Percentiles rank a stretch among this genome's conserved stretches.
Conservation (phyloP, 2,888 invertebrate genomes). For the Drosophila nr. fundita region DNA sequence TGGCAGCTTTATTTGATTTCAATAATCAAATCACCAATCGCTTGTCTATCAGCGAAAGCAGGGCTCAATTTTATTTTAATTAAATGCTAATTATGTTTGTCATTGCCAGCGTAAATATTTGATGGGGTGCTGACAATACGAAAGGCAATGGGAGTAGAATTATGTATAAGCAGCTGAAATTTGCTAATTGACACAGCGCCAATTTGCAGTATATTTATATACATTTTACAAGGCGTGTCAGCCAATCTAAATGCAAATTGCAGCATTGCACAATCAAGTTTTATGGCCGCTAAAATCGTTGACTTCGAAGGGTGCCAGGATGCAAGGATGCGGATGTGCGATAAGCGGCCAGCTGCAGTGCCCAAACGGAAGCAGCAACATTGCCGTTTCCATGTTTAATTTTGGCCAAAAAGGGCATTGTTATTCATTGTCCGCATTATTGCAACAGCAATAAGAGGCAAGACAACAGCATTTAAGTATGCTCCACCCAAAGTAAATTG, state of each 20-base stretch:
- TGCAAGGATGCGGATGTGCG: constrained; percentile 17
- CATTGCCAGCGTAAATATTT: constrained; percentile 67
- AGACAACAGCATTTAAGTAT: neutral
- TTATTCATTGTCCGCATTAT: constrained; percentile 24
- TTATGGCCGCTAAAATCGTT: constrained; percentile 41
- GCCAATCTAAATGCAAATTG: constrained; percentile 78
- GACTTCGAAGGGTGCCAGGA: constrained; percentile 25
- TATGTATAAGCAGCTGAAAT: constrained; percentile 16
- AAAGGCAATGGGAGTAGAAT: constrained; percentile 1
- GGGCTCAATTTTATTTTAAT: constrained; percentile 75
- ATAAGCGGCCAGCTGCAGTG: constrained; percentile 41
- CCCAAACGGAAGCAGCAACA: constrained; percentile 27
- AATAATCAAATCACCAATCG: constrained; percentile 75
- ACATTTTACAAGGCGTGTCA: constrained; percentile 17
- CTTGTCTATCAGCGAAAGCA: constrained; percentile 57
- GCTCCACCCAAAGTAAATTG: constrained; percentile 3
- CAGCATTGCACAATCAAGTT: constrained; percentile 45
- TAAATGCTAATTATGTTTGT: constrained; percentile 79
- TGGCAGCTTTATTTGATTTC: constrained; percentile 71
- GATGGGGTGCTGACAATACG: constrained; percentile 22
- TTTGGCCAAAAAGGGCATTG: constrained; percentile 51
- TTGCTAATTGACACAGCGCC: constrained; percentile 49
- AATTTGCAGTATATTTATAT: constrained; percentile 24
- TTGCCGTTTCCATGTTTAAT: constrained; percentile 50
- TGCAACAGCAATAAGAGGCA: constrained; percentile 18